Evolutionary conservation across 1,140 invertebrate species (phyloP).

Genomic region (Ericerus pela): DNA sequence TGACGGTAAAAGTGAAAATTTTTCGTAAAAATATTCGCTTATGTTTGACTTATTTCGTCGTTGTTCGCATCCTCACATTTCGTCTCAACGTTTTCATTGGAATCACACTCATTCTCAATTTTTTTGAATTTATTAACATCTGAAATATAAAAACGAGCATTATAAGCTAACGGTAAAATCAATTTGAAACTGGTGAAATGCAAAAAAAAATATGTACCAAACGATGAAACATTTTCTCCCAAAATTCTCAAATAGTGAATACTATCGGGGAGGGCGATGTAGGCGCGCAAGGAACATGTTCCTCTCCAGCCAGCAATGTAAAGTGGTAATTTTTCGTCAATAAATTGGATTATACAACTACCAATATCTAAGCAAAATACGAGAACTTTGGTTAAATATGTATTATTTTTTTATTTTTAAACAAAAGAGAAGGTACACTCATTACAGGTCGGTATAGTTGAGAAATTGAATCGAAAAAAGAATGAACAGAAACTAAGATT

Average conservation of each 20-base stretch:
- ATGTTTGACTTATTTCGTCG: too few relatives aligned
- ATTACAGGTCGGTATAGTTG: too few relatives aligned
- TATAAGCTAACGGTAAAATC: constrained; percentile 2
- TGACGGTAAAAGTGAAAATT: too few relatives aligned
- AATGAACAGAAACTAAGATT: too few relatives aligned
- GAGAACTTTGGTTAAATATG: background rate
- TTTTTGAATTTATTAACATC: constrained; percentile 36
- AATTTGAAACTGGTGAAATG: constrained; percentile 4
- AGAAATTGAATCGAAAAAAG: too few relatives aligned
- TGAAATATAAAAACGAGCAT: constrained; percentile 23
- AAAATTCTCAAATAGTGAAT: constrained; percentile 70
- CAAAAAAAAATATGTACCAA: constrained; percentile 35
- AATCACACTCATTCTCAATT: constrained; percentile 19
- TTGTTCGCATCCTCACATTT: background rate
- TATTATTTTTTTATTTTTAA: background rate
- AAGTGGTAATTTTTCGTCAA: constrained; percentile 38
- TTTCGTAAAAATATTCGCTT: too few relatives aligned
- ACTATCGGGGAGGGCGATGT: constrained; percentile 64
- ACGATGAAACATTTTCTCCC: constrained; percentile 66
- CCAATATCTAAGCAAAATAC: constrained; percentile 39
- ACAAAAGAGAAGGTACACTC: too few relatives aligned
- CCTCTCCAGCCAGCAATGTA: constrained; percentile 80
- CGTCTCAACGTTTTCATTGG: background rate
- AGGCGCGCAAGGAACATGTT: constrained; percentile 67
- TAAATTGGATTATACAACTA: constrained; percentile 52